These are phyloP conservation scores for Brachylomia viminalis DNA, from an alignment of 2,888 invertebrate genomes.

Conservation along the genomic window DNA sequence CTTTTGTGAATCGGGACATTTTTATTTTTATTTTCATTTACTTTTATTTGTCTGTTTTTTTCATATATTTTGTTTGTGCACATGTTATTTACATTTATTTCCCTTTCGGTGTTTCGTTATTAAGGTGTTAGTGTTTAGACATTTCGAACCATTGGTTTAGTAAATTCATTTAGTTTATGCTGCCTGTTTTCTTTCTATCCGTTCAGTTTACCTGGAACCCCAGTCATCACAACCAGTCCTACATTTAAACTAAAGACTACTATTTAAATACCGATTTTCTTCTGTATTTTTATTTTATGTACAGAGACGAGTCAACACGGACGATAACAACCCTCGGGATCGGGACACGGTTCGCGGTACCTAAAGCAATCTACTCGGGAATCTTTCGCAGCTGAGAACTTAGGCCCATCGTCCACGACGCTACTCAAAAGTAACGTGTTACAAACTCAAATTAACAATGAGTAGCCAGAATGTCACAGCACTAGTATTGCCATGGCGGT, in stretches of 20 bases:
- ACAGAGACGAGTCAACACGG: not conserved
- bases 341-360: not conserved
- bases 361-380: constrained; percentile 14
- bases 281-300: not conserved
- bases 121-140: too few species aligned
- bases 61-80: too few species aligned
- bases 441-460: not conserved
- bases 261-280: constrained; percentile 9
- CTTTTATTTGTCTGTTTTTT: too few species aligned
- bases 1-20: too few species aligned
- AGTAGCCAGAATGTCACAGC: not conserved
- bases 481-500: not conserved
- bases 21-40: too few species aligned
- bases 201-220: too few species aligned
- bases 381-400: constrained; percentile 31
- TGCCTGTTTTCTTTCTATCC: too few species aligned
- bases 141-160: too few species aligned
- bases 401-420: not conserved
- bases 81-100: too few species aligned
- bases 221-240: not conserved
- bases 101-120: too few species aligned
- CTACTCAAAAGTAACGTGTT: not conserved
- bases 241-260: not conserved
- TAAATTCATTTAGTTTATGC: too few species aligned
- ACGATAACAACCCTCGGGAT: not conserved